Percentiles rank a stretch among this genome's conserved stretches.
phyloP scores from a whole-genome alignment of 2,113 vertebrate genomes.

The Rhea americana region DNA sequence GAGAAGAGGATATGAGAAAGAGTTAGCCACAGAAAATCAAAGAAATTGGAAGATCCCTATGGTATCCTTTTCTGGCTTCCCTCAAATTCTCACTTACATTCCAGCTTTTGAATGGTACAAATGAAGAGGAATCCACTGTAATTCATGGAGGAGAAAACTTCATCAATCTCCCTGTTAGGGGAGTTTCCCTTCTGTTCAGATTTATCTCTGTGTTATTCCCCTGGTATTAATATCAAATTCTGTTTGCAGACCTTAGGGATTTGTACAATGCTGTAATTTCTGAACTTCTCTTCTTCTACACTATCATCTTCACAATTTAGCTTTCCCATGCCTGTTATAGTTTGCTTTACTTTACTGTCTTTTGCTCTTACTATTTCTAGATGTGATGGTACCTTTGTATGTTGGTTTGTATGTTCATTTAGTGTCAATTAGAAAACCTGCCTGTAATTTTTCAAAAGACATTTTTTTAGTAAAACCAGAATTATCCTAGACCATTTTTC shows the following conservation, averaged over 20 bases:
- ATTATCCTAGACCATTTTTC: not conserved
- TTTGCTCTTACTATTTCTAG: not conserved
- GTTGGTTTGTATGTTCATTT: not conserved
- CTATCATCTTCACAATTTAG: not conserved
- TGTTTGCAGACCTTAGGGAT: not conserved
- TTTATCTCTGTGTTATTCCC: not conserved
- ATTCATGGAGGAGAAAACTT: not conserved
- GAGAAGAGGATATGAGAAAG: constrained; percentile 6
- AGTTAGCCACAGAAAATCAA: not conserved
- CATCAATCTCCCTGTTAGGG: not conserved
- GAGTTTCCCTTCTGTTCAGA: not conserved
- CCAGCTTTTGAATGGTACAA: not conserved
- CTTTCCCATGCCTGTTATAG: not conserved
- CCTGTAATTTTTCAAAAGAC: not conserved
- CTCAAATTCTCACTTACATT: not conserved
- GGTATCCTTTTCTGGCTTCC: not conserved
- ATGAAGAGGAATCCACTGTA: not conserved
- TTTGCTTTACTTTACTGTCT: not conserved
- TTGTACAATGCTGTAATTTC: not conserved
- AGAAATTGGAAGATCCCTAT: not conserved
- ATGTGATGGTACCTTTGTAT: not conserved
- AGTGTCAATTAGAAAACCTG: not conserved
- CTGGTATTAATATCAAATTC: not conserved
- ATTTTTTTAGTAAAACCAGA: not conserved
- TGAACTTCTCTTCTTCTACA: not conserved